Conservation (phyloP, 2,113 vertebrate genomes). For the Manacus vitellinus region DNA sequence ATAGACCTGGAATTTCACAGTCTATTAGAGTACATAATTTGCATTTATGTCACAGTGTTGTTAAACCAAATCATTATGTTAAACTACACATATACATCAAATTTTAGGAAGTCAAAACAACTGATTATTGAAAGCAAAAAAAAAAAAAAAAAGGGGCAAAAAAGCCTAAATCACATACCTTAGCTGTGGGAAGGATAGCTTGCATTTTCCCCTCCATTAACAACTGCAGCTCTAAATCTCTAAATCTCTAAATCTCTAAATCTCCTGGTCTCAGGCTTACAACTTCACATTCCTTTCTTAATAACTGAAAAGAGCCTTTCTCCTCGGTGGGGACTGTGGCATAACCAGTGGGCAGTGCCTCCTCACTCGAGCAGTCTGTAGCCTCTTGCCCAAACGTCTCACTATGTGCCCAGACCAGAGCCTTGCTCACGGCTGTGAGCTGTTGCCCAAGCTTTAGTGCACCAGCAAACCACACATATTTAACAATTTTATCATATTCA, state of each 20-base stretch:
- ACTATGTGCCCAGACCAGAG: no score
- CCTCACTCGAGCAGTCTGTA: accelerated
- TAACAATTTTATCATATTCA: not conserved
- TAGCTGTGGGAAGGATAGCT: not conserved
- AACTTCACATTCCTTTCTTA: not conserved
- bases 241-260: no score
- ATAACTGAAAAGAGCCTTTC: not conserved
- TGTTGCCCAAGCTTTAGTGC: not conserved
- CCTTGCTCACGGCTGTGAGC: not conserved
- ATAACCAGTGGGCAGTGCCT: accelerated
- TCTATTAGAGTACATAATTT: not conserved
- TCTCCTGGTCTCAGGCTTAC: not conserved
- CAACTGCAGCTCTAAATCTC: not conserved
- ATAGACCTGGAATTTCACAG: not conserved
- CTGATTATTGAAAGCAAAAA: not conserved
- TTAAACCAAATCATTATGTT: not conserved
- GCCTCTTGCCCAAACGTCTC: not conserved
- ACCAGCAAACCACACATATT: not conserved
- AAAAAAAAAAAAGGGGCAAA: not conserved
- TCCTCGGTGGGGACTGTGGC: not conserved
- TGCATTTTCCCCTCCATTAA: not conserved
- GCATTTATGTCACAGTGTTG: not conserved
- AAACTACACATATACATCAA: not conserved
- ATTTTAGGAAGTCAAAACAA: not conserved
- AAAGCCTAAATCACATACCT: not conserved